phyloP scores from a whole-genome alignment of 2,113 vertebrate genomes.

The Heloderma charlesbogerti region DNA sequence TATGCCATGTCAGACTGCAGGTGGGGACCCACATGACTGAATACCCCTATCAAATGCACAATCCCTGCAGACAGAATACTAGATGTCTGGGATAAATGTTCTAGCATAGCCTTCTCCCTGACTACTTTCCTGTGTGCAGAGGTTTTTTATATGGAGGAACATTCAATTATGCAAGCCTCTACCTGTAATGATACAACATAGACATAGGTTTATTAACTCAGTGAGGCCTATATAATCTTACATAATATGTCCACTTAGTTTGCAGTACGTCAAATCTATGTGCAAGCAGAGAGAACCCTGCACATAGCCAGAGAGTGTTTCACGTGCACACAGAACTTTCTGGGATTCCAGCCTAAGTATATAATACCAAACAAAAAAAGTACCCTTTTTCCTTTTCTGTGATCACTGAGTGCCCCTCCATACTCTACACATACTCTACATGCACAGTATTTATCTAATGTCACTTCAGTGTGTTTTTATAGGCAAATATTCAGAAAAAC shows the following conservation, averaged over 20 bases:
- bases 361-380: too few relatives aligned
- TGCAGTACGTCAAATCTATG: not conserved
- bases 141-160: too few relatives aligned
- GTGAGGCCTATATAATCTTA: not conserved
- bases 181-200: not conserved
- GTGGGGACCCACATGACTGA: not conserved
- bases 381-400: too few relatives aligned
- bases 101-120: not conserved
- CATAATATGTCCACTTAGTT: not conserved
- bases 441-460: too few relatives aligned
- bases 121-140: not conserved
- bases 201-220: not conserved
- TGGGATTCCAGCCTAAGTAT: not conserved
- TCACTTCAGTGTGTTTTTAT: too few relatives aligned
- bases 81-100: not conserved
- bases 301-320: not conserved
- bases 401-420: too few relatives aligned
- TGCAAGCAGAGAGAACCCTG: not conserved
- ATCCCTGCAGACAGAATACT: not conserved
- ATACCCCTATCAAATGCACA: not conserved
- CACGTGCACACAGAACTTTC: not conserved
- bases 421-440: too few relatives aligned
- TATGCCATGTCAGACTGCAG: not conserved
- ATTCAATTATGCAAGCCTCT: not conserved
- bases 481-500: not conserved